Evolutionary conservation across 2,888 invertebrate genomes (phyloP).

Genomic region (Capitulum mitella): DNA sequence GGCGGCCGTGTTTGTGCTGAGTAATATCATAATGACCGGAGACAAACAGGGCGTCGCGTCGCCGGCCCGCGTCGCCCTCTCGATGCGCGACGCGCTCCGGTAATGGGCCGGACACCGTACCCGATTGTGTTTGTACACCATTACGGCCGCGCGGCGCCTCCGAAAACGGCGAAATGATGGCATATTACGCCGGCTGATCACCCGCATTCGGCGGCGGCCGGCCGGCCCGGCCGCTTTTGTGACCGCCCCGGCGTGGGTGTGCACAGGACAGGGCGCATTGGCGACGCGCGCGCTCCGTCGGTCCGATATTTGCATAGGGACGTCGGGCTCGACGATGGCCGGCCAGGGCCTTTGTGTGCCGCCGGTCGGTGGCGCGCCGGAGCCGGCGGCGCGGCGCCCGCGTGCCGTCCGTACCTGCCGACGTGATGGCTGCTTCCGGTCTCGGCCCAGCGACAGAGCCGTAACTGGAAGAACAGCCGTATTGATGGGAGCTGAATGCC

Average conservation of each 20-base stretch:
- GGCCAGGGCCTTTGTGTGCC: too few relatives aligned
- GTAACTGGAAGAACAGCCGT: too few relatives aligned
- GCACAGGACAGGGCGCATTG: background rate
- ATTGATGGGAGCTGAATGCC: too few relatives aligned
- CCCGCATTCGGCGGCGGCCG: background rate
- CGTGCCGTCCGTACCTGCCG: too few relatives aligned
- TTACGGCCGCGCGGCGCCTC: background rate
- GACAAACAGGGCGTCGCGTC: background rate
- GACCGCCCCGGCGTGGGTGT: background rate
- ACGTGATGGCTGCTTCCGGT: too few relatives aligned
- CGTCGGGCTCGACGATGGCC: background rate
- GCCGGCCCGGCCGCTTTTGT: background rate
- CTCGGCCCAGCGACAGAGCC: too few relatives aligned
- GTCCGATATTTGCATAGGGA: background rate
- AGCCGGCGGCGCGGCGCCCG: too few relatives aligned
- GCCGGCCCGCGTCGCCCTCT: too few relatives aligned
- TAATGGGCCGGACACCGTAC: background rate
- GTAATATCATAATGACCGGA: background rate
- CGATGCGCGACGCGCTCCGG: too few relatives aligned
- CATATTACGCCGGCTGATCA: background rate
- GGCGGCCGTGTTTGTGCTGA: background rate
- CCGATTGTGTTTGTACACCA: constrained; percentile 14
- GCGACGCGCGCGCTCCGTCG: background rate
- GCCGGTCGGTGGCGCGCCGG: too few relatives aligned
- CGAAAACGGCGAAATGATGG: background rate